Evolutionary conservation across 2,888 invertebrate genomes (phyloP).

Genomic region (Drosophila koepferae): DNA sequence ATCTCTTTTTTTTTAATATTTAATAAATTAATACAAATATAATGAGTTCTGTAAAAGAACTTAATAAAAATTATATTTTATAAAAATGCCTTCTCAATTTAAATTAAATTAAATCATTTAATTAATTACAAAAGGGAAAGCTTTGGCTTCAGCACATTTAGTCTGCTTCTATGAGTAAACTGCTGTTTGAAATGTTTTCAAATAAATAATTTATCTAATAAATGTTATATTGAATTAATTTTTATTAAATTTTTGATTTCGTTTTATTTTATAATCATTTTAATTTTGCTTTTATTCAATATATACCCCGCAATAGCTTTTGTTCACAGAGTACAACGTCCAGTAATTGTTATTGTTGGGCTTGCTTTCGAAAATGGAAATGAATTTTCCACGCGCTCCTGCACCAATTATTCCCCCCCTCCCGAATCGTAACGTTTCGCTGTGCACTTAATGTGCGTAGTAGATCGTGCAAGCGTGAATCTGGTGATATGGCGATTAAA

Average conservation of each 20-base stretch:
- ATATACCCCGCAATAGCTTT: not conserved
- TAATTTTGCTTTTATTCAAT: not conserved
- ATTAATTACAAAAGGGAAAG: too few species aligned
- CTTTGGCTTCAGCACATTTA: too few species aligned
- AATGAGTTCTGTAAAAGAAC: too few species aligned
- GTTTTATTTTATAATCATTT: not conserved
- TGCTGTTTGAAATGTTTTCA: not conserved
- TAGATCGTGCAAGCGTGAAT: slow-evolving; percentile 79
- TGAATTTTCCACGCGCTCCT: slow-evolving; percentile 49
- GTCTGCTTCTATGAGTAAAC: too few species aligned
- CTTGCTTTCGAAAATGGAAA: slow-evolving; percentile 64
- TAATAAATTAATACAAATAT: too few species aligned
- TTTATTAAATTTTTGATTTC: not conserved
- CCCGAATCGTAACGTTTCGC: not conserved
- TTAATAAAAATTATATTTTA: too few species aligned
- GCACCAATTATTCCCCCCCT: slow-evolving; percentile 16
- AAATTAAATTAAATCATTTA: too few species aligned
- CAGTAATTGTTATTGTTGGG: slow-evolving; percentile 74
- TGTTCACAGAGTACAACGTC: slow-evolving; percentile 22
- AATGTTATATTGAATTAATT: not conserved
- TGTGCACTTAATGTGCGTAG: slow-evolving; percentile 75
- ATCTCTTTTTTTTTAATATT: too few species aligned
- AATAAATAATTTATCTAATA: not conserved
- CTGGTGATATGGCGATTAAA: slow-evolving; percentile 79
- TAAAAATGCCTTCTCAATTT: too few species aligned